Conservation (phyloP, 92 coral and sea anemone genomes). For the Zoanthus sansibaricus region DNA sequence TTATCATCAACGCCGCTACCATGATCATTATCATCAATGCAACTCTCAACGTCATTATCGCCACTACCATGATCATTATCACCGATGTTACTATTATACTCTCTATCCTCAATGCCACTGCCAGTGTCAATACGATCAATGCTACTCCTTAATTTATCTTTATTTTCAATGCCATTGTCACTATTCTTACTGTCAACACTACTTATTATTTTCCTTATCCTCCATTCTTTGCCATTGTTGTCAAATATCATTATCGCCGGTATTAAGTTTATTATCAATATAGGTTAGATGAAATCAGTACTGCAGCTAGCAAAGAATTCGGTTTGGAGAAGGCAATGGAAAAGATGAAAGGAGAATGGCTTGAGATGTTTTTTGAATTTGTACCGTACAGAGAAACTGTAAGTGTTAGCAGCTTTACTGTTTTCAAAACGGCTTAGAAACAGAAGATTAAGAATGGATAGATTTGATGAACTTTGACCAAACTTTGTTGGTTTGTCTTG, state of each 20-base stretch:
- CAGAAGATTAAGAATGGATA: too few species aligned
- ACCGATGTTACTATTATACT: neutral
- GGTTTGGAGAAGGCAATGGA: slow-evolving; percentile 98
- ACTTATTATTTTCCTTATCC: neutral
- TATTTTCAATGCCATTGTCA: neutral
- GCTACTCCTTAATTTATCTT: neutral
- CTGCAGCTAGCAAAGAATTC: slow-evolving; percentile 96
- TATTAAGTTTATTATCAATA: neutral
- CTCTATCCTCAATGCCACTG: neutral
- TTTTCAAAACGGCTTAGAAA: too few species aligned
- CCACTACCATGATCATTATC: neutral
- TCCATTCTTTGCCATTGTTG: neutral
- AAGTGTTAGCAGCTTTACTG: slow-evolving; percentile 7
- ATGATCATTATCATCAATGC: neutral
- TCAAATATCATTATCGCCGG: neutral
- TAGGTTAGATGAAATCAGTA: slow-evolving; percentile 96
- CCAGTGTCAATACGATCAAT: neutral
- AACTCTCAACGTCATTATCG: too few species aligned
- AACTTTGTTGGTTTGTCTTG: too few species aligned
- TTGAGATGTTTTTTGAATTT: slow-evolving; percentile 96
- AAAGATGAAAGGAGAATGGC: slow-evolving; percentile 97
- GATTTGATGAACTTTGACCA: too few species aligned
- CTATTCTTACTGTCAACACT: neutral
- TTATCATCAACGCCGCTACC: neutral
- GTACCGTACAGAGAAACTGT: slow-evolving; percentile 96